These are phyloP conservation scores for Marmota flaviventris DNA, from an alignment of 2,113 vertebrate genomes.

Conservation along the genomic window DNA sequence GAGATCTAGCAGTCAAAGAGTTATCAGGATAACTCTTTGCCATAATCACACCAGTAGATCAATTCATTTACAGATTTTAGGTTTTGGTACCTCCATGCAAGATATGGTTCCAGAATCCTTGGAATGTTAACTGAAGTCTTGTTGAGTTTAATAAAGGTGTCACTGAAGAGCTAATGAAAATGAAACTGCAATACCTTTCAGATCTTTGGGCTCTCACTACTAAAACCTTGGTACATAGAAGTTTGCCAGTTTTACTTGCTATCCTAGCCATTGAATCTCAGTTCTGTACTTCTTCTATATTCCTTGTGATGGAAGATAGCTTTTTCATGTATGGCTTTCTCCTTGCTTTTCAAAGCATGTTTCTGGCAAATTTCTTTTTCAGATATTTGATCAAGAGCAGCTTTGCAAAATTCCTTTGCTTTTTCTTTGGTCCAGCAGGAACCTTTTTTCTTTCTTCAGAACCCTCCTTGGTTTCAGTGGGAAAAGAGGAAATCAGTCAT, in stretches of 20 bases:
- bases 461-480: not conserved
- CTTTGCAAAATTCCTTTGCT: not conserved
- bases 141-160: not conserved
- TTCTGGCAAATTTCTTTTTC: not conserved
- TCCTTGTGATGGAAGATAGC: not conserved
- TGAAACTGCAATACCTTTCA: not conserved
- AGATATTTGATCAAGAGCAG: not conserved
- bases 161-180: not conserved
- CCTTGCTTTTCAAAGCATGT: not conserved
- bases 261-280: not conserved
- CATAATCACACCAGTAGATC: not conserved
- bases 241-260: not conserved
- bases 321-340: not conserved
- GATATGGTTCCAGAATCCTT: not conserved
- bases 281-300: not conserved
- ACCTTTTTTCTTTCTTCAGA: not conserved
- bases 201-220: not conserved
- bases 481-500: not conserved
- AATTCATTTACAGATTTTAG: not conserved
- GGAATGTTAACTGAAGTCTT: not conserved
- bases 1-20: not conserved
- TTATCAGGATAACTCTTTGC: not conserved
- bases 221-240: not conserved
- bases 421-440: not conserved
- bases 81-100: not conserved